Evolutionary conservation across 2,888 invertebrate genomes (phyloP).

Genomic region (Catocala fraxini): DNA sequence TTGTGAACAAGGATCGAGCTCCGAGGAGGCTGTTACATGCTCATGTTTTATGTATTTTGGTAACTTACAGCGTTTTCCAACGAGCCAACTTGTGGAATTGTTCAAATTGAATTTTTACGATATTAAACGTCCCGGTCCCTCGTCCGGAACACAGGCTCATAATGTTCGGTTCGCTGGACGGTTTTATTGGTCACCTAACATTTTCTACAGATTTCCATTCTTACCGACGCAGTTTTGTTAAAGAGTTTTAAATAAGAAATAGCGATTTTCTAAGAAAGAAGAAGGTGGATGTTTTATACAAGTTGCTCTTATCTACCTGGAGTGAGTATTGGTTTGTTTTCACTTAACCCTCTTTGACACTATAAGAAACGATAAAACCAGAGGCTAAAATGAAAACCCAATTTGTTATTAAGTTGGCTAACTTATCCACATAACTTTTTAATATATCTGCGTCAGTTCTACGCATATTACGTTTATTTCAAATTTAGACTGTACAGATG

Average conservation of each 20-base stretch:
- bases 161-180: neutral
- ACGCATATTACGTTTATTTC: too few relatives aligned
- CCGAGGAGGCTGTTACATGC: conserved; percentile 4
- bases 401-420: too few relatives aligned
- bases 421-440: too few relatives aligned
- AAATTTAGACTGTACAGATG: too few relatives aligned
- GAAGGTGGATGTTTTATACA: too few relatives aligned
- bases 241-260: neutral
- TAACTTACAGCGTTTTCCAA: neutral
- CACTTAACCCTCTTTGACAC: too few relatives aligned
- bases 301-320: too few relatives aligned
- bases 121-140: neutral
- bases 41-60: conserved; percentile 35
- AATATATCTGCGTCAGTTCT: too few relatives aligned
- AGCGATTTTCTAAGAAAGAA: too few relatives aligned
- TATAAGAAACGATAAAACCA: too few relatives aligned
- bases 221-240: neutral
- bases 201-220: neutral
- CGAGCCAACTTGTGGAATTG: conserved; percentile 6
- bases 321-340: too few relatives aligned
- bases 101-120: conserved; percentile 4
- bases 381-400: too few relatives aligned
- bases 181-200: neutral
- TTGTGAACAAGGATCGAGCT: neutral
- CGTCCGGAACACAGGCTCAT: neutral